Evolutionary conservation across 1,140 invertebrate genomes (phyloP).

Genomic region (Ditylenchus dipsaci): DNA sequence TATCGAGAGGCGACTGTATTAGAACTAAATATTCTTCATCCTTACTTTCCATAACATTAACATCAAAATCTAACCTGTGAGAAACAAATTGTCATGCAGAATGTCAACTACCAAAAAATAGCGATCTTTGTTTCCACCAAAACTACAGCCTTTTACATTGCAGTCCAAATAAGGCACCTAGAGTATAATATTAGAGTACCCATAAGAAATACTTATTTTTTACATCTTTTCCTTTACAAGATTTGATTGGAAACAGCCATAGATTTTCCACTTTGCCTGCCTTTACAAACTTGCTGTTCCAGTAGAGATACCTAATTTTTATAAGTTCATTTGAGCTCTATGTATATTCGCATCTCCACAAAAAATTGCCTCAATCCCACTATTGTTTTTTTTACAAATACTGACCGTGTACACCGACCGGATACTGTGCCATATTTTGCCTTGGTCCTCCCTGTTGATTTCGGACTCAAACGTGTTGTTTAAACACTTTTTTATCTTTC

Average conservation of each 20-base stretch:
- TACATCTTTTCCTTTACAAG: constrained; percentile 34
- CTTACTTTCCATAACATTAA: too few species aligned
- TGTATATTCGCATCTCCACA: too few species aligned
- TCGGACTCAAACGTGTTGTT: too few species aligned
- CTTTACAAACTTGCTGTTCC: constrained; percentile 21
- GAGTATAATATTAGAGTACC: not conserved
- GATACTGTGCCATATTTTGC: too few species aligned
- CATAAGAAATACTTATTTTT: constrained; percentile 2
- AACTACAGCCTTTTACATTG: constrained; percentile 6
- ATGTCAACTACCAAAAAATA: constrained; percentile 32
- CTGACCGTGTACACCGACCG: too few species aligned
- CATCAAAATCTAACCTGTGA: constrained; percentile 7
- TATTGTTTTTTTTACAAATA: too few species aligned
- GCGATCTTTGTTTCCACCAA: constrained; percentile 30
- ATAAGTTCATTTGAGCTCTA: too few species aligned
- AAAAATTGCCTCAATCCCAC: too few species aligned
- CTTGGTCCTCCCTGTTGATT: too few species aligned
- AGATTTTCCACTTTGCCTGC: constrained; percentile 20
- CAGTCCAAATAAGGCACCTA: constrained; percentile 35
- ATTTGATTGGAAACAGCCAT: constrained; percentile 38
- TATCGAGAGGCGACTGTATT: too few species aligned
- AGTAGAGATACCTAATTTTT: constrained; percentile 5
- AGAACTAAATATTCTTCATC: too few species aligned
- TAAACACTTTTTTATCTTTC: too few species aligned
- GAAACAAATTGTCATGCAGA: constrained; percentile 21